Evolutionary conservation across 2,113 vertebrate species (phyloP), one percentile per base, ranked within the genome.

Genomic region (Gambusia affinis): DNA sequence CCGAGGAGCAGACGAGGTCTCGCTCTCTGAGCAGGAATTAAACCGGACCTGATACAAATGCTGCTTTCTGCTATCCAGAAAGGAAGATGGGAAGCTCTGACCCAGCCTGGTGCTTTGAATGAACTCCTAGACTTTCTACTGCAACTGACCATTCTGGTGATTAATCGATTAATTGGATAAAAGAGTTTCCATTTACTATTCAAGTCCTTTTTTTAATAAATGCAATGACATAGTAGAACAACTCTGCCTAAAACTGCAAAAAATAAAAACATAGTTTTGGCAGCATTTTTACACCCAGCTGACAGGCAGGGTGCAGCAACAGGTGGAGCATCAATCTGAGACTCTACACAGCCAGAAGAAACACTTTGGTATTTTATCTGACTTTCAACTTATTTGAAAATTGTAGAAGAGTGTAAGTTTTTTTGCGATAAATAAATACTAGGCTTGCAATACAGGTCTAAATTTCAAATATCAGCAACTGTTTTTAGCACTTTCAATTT

Each of bases 1-100:
- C 75, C 76, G 68, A 60, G 62, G 37, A 28, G 61, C 51, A 57
- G 51, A 11, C 24, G 4, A 57, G 24, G 22, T 57, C 51, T 57
- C 22, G 51, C 24, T n/a, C 64, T 39, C 44, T 64, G 29, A 15
- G 2, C 12, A 33, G n/a, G 19, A 37, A n/a, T 37, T 67, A 33
- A 64, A 72, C 35, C 7, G 51, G 3, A 4, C 22, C 2, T 4
- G 15, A 31, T 37, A 30, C 19, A 35, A 60, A 28, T 61, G 28
- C 47, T 28, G 51, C 47, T 54, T 22, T 54, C 47, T 54, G 47
- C 7, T 54, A 6, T 22, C 47, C 4, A 6, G 47, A 51, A 51
- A 19, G 44, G 19, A 42, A 42, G 47, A 57, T n/a, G 3, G 51
- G 24, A 57, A 57, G 51, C 22, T 57, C 51, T 8, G 22, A 54